Evolutionary conservation across 2,888 invertebrate genomes (phyloP).

Genomic region (Sesia bembeciformis): DNA sequence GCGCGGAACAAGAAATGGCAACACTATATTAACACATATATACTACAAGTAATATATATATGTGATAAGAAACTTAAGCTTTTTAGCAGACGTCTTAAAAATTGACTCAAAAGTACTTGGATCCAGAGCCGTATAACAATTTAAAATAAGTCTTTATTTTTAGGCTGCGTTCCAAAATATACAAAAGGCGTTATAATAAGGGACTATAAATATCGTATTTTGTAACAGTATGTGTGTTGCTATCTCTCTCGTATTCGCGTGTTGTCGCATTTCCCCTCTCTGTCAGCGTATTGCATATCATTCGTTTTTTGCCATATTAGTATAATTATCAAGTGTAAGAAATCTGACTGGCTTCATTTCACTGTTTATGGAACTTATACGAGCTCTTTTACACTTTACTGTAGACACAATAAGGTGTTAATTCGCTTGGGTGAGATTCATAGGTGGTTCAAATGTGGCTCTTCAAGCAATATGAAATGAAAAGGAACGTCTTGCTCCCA

Average conservation of each 20-base stretch:
- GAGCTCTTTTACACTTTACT: neutral
- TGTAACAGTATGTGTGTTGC: neutral
- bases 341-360: neutral
- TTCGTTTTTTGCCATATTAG: constrained; percentile 69
- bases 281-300: constrained; percentile 45
- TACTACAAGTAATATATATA: no score
- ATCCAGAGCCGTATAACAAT: no score
- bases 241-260: neutral
- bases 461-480: neutral
- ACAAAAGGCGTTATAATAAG: no score
- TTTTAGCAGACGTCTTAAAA: no score
- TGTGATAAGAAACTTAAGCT: no score
- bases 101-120: no score
- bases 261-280: neutral
- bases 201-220: no score
- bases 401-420: neutral
- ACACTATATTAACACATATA: neutral
- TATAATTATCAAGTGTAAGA: constrained; percentile 23
- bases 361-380: neutral
- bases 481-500: no score
- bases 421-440: neutral
- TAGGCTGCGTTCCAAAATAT: neutral
- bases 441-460: neutral
- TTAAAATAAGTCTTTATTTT: no score
- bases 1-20: neutral